phyloP scores from a whole-genome alignment of 64 coral and sea anemone species.

The Stylophora pistillata region DNA sequence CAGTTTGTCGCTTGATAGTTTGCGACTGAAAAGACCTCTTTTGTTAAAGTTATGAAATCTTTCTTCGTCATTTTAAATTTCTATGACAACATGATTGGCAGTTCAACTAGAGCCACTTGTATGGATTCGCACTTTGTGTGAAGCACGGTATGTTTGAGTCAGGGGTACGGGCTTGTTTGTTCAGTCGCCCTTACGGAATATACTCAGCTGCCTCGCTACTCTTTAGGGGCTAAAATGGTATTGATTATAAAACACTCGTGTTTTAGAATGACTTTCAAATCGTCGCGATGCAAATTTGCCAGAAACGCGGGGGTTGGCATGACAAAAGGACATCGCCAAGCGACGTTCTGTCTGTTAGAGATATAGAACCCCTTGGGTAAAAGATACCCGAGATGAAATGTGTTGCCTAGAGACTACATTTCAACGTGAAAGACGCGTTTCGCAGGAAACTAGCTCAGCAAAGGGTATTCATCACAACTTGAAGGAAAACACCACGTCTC shows the following conservation, averaged over 20 bases:
- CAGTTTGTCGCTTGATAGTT: too few species aligned
- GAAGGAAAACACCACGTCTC: not conserved
- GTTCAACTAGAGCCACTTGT: not conserved
- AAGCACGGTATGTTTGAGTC: not conserved
- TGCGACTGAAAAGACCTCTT: not conserved
- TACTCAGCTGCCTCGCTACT: constrained; percentile 3
- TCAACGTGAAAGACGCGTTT: constrained; percentile 20
- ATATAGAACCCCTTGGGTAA: not conserved
- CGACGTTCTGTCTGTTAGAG: not conserved
- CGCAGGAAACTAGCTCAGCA: constrained; percentile 3
- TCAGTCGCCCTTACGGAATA: constrained; percentile 13
- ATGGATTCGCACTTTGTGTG: not conserved
- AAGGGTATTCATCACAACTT: not conserved
- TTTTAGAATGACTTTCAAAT: constrained; percentile 1
- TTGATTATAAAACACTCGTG: constrained; percentile 14
- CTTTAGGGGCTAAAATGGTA: not conserved
- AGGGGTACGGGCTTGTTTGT: not conserved
- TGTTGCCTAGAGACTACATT: constrained; percentile 31
- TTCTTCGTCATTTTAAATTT: not conserved
- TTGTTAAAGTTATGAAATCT: not conserved
- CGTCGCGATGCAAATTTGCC: not conserved
- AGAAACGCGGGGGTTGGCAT: not conserved
- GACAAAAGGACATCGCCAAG: not conserved
- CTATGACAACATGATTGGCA: constrained; percentile 37
- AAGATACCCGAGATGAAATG: not conserved